Evolutionary conservation across 2,888 invertebrate genomes (phyloP).

Genomic region (Philereme transversata): DNA sequence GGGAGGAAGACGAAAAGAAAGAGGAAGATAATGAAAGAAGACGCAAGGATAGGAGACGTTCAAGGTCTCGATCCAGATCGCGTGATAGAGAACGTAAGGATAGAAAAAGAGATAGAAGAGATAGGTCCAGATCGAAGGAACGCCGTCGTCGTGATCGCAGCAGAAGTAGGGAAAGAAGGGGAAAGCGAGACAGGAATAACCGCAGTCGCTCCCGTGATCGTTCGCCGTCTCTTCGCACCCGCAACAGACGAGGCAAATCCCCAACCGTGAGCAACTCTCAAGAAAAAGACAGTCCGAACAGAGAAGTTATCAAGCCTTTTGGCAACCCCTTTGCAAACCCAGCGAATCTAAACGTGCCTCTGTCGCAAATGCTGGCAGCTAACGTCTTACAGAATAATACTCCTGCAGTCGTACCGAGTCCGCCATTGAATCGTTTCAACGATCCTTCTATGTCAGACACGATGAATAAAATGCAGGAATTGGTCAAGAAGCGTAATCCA

Average conservation of each 20-base stretch:
- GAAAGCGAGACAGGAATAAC: conserved; percentile 77
- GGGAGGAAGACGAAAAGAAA: conserved; percentile 57
- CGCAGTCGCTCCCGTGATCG: conserved; percentile 84
- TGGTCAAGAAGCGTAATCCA: conserved; percentile 85
- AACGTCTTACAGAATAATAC: conserved; percentile 48
- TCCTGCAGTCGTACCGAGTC: conserved; percentile 38
- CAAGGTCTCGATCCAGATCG: conserved; percentile 63
- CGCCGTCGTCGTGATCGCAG: conserved; percentile 84
- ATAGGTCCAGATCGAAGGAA: conserved; percentile 83
- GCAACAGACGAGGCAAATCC: conserved; percentile 73
- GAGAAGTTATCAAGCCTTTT: conserved; percentile 24
- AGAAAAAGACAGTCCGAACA: conserved; percentile 46
- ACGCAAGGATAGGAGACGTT: conserved; percentile 61
- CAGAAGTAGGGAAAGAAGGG: conserved; percentile 82
- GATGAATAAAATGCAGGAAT: conserved; percentile 69
- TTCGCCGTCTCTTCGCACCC: conserved; percentile 74
- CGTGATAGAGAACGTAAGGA: conserved; percentile 71
- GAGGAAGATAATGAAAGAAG: conserved; percentile 58
- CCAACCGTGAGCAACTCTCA: conserved; percentile 67
- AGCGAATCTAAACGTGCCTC: conserved; percentile 30
- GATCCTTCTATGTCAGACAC: conserved; percentile 65
- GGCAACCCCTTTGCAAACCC: conserved; percentile 31
- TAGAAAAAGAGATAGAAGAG: conserved; percentile 76
- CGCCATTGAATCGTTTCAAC: conserved; percentile 51
- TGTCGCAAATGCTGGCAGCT: conserved; percentile 39